A percentile compares a stretch with the other conserved stretches of the same genome.
Evolutionary conservation across 2,113 vertebrate genomes (phyloP).

Genomic region (Lycaon pictus): DNA sequence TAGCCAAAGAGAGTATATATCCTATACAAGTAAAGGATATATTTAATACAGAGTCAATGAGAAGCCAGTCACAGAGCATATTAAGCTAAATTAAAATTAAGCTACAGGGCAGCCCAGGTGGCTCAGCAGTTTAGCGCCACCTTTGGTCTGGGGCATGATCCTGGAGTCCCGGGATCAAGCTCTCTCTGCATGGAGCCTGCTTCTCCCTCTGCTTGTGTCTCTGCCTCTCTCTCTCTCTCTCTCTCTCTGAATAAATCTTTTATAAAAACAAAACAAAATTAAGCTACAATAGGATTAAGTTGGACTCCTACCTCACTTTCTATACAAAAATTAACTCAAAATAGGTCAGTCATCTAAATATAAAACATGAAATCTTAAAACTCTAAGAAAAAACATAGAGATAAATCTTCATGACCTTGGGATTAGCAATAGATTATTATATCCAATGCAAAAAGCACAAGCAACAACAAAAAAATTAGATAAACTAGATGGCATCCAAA

Average conservation of each 20-base stretch:
- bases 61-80: constrained; percentile 10
- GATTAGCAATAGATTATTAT: background rate
- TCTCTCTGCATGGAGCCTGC: too few relatives aligned
- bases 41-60: constrained; percentile 3
- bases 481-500: background rate
- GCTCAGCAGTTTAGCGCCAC: too few relatives aligned
- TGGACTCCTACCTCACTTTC: background rate
- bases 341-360: constrained; percentile 7
- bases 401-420: background rate
- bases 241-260: too few relatives aligned
- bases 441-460: constrained; percentile 16
- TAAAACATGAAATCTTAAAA: constrained; percentile 10
- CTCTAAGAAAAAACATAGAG: background rate
- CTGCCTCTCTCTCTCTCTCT: too few relatives aligned
- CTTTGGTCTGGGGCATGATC: too few relatives aligned
- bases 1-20: background rate
- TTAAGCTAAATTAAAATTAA: background rate
- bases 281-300: constrained; percentile 9
- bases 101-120: background rate
- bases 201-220: too few relatives aligned
- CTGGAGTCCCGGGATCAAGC: too few relatives aligned
- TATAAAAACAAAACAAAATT: background rate
- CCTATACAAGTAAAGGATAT: background rate
- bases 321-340: constrained; percentile 46
- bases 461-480: background rate